These are phyloP conservation scores for Diabrotica undecimpunctata DNA, from an alignment of 1,140 invertebrate species.

Conservation along the genomic window DNA sequence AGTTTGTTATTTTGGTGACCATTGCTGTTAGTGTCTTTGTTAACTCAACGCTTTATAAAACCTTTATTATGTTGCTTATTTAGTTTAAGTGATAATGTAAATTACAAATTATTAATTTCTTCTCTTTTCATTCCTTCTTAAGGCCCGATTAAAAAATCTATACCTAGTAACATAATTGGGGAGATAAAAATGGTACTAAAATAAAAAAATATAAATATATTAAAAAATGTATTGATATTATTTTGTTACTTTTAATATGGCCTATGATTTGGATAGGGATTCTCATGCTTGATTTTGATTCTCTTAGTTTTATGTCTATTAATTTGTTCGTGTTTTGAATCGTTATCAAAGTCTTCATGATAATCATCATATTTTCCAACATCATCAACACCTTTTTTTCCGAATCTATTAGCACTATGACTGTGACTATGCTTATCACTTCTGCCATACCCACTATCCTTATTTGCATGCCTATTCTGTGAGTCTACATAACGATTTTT, in stretches of 20 bases:
- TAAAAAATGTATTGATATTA: slow-evolving; percentile 55
- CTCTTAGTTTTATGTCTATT: background rate
- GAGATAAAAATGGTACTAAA: background rate
- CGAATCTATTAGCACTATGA: background rate
- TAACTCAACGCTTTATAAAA: too few relatives aligned
- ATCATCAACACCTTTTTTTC: background rate
- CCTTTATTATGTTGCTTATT: too few relatives aligned
- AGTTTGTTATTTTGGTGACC: too few relatives aligned
- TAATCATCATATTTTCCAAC: background rate
- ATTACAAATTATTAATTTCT: too few relatives aligned
- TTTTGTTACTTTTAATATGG: slow-evolving; percentile 53
- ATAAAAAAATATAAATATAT: slow-evolving; percentile 47
- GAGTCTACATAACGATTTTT: background rate
- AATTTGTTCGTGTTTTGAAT: background rate
- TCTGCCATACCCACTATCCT: background rate
- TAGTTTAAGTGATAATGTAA: too few relatives aligned
- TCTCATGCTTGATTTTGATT: background rate
- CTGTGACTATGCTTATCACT: background rate
- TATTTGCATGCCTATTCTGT: background rate
- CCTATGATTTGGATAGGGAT: background rate
- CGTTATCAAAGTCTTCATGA: background rate
- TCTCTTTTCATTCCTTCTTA: too few relatives aligned
- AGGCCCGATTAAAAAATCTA: too few relatives aligned
- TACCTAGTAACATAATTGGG: background rate
- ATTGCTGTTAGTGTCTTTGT: too few relatives aligned